Evolutionary conservation across 2,113 vertebrate species (phyloP).

Genomic region (Natator depressus): DNA sequence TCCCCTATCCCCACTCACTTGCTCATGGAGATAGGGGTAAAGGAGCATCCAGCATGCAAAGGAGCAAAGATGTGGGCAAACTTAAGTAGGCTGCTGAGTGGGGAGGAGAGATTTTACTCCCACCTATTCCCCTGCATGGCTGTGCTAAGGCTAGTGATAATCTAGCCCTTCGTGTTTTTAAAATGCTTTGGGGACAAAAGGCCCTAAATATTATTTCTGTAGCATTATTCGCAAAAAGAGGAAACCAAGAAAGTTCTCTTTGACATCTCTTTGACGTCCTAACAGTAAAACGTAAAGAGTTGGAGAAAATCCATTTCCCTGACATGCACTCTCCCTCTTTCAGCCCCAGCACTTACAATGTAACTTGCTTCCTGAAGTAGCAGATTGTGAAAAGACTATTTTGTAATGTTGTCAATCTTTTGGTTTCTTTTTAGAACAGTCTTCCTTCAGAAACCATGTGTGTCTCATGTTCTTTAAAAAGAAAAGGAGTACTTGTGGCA

Average conservation of each 20-base stretch:
- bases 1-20: neutral
- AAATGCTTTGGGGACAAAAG: neutral
- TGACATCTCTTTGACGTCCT: neutral
- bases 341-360: neutral
- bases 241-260: neutral
- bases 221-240: neutral
- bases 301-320: neutral
- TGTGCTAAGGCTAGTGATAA: neutral
- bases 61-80: neutral
- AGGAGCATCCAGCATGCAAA: neutral
- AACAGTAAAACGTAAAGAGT: neutral
- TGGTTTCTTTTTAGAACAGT: fast-evolving
- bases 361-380: neutral
- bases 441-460: neutral
- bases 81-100: neutral
- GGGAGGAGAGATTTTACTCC: neutral
- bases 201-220: neutral
- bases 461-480: fast-evolving
- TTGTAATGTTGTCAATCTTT: neutral
- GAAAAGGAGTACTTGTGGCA: too few relatives aligned
- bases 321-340: fast-evolving
- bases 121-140: neutral
- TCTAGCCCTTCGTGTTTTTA: neutral
- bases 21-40: neutral
- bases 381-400: neutral